Evolutionary conservation across 2,797 vertebrate species (phyloP).

Genomic region (Diplodus sargus): DNA sequence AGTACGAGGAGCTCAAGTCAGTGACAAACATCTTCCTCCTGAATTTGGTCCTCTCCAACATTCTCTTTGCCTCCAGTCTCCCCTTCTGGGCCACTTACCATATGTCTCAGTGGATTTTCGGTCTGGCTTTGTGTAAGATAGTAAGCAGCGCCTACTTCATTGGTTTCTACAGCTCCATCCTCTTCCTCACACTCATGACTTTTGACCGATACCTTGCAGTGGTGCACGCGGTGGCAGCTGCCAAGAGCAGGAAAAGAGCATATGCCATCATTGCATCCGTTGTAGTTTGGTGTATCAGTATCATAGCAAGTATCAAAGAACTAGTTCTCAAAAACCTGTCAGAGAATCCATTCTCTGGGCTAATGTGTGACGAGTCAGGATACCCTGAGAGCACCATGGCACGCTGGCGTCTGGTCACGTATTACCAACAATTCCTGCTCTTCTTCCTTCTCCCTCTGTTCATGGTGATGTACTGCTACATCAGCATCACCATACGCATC

Average conservation of each 20-base stretch:
- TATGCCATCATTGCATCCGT: conserved; percentile 76
- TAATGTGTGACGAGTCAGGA: conserved; percentile 81
- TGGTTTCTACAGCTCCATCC: conserved; percentile 87
- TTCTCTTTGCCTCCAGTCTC: conserved; percentile 83
- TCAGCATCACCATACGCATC: conserved; percentile 81
- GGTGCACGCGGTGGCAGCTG: conserved; percentile 83
- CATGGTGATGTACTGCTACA: conserved; percentile 85
- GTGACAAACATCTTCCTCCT: conserved; percentile 87
- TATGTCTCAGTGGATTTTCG: conserved; percentile 83
- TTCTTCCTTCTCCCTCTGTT: conserved; percentile 84
- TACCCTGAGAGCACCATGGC: conserved; percentile 46
- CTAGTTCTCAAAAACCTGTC: conserved; percentile 76
- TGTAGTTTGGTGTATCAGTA: conserved; percentile 80
- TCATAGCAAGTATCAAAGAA: conserved; percentile 83
- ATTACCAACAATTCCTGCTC: conserved; percentile 84
- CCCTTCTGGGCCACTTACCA: conserved; percentile 86
- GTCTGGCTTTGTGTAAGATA: conserved; percentile 79
- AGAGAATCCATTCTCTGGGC: accelerated
- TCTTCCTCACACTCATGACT: conserved; percentile 88
- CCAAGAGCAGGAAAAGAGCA: conserved; percentile 69
- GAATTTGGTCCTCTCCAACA: conserved; percentile 86
- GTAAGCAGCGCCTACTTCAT: conserved; percentile 83
- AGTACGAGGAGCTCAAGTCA: conserved; percentile 83
- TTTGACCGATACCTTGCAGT: conserved; percentile 88
- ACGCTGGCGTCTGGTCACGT: conserved; percentile 77